Percentiles rank a stretch among this genome's conserved stretches.
These are phyloP conservation scores for Coenonympha arcania DNA, from an alignment of 2,888 invertebrate genomes.

Conservation along the genomic window DNA sequence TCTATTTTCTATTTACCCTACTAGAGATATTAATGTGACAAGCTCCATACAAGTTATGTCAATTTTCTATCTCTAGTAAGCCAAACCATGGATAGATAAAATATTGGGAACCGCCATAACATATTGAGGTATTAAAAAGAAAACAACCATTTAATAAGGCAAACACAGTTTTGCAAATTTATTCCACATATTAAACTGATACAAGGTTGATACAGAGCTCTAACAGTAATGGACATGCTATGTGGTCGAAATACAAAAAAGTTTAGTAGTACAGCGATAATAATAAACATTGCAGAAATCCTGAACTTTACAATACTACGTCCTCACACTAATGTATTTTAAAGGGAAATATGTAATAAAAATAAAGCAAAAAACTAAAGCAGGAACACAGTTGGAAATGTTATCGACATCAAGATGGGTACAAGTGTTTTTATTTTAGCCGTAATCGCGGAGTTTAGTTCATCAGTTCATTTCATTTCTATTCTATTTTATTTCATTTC, in stretches of 20 bases:
- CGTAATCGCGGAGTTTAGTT: conserved; percentile 61
- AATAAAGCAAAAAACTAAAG: conserved; percentile 74
- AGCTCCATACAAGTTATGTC: too few species aligned
- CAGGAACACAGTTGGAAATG: conserved; percentile 74
- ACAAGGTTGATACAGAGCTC: conserved; percentile 72
- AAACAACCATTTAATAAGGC: conserved; percentile 67
- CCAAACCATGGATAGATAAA: too few species aligned
- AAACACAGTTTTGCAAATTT: conserved; percentile 76
- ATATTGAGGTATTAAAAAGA: conserved; percentile 26
- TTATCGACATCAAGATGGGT: conserved; percentile 64
- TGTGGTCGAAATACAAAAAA: conserved; percentile 68
- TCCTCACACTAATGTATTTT: conserved; percentile 72
- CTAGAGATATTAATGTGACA: too few species aligned
- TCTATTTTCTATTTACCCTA: too few species aligned
- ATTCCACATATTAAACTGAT: conserved; percentile 74
- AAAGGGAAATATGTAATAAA: conserved; percentile 69
- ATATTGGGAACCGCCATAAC: too few species aligned
- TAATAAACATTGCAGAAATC: conserved; percentile 69
- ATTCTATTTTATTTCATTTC: too few species aligned
- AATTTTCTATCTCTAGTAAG: too few species aligned
- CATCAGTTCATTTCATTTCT: conserved; percentile 63
- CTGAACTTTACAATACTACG: conserved; percentile 72
- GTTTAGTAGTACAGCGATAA: conserved; percentile 64
- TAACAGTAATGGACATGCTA: conserved; percentile 71
- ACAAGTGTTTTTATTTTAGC: conserved; percentile 66